These are phyloP conservation scores for Patiria pectinifera DNA, from an alignment of 53 echinoderm and acorn worm species.

Conservation along the genomic window DNA sequence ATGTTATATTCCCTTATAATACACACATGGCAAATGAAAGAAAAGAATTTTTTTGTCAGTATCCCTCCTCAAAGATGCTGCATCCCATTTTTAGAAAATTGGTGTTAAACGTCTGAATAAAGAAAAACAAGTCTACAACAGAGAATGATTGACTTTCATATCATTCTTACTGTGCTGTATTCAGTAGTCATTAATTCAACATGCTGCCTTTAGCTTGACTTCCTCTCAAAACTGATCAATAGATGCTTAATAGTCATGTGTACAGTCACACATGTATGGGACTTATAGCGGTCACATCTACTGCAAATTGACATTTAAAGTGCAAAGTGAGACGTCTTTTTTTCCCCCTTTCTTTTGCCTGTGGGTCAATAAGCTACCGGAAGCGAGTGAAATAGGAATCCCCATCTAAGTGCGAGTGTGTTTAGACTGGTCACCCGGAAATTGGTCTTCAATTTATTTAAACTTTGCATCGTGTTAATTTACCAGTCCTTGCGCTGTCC, in stretches of 20 bases:
- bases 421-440: neutral
- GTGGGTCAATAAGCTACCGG: neutral
- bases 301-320: neutral
- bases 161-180: no score
- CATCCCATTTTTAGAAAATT: no score
- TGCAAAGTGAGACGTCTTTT: neutral
- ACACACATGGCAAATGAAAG: no score
- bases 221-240: neutral
- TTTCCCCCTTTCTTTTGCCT: neutral
- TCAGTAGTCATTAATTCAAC: neutral
- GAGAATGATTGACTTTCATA: no score
- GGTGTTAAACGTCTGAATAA: no score
- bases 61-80: no score
- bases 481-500: neutral
- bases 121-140: no score
- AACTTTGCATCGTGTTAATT: neutral
- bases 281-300: neutral
- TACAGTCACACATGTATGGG: neutral
- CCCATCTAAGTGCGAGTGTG: neutral
- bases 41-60: no score
- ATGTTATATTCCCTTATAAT: no score
- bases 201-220: neutral
- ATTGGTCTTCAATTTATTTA: neutral
- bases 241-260: neutral
- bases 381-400: neutral